These are phyloP conservation scores for Orussus abietinus DNA, from an alignment of 1,140 invertebrate genomes.

Conservation along the genomic window DNA sequence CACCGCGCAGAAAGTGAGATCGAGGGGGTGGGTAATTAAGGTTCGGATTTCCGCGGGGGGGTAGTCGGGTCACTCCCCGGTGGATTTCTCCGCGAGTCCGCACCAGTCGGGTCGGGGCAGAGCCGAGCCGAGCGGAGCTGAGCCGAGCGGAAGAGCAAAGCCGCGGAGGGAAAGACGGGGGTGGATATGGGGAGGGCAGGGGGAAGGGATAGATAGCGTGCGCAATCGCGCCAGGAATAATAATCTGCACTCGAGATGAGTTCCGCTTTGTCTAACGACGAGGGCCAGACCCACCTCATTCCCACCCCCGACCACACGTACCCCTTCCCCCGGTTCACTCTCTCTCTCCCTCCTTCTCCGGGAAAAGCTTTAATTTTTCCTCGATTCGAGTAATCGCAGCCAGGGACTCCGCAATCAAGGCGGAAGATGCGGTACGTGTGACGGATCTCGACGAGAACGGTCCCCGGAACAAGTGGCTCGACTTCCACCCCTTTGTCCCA, in stretches of 20 bases:
- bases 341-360: not conserved
- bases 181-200: conserved; percentile 1
- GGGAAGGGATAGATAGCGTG: not conserved
- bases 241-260: conserved; percentile 18
- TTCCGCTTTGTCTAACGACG: conserved; percentile 21
- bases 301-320: conserved; percentile 4
- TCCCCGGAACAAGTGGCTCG: no score
- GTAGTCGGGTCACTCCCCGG: not conserved
- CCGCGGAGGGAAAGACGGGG: not conserved
- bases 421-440: no score
- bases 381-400: not conserved
- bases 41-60: conserved; percentile 16
- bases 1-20: conserved; percentile 7
- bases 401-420: not conserved
- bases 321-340: not conserved
- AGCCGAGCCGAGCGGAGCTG: no score
- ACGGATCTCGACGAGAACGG: no score
- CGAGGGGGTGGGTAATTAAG: conserved; percentile 9
- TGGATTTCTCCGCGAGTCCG: no score
- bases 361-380: not conserved
- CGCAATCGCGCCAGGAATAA: conserved; percentile 20
- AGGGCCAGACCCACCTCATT: conserved; percentile 16
- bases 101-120: no score
- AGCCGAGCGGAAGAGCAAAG: conserved; percentile 14
- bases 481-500: no score